Base-by-base conservation (phyloP, 2,113 vertebrate species). In the Tapirus terrestris region DNA sequence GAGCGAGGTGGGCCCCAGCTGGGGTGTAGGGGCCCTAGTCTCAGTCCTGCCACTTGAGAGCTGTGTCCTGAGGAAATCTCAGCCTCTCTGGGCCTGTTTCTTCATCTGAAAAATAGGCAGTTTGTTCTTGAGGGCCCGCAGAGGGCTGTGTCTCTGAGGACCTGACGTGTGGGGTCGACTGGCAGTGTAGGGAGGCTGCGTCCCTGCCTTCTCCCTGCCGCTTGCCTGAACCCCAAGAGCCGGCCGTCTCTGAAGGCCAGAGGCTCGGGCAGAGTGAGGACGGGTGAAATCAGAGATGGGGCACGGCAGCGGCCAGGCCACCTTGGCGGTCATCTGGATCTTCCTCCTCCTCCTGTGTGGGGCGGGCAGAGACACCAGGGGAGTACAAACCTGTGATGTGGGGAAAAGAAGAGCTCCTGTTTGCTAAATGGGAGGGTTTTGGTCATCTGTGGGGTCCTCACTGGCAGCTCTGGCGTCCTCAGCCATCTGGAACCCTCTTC, bases 161-260 rank as follows among this genome's bases (percentile, higher is more conserved):
- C 33, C 56, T 12, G 2, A 8, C 2, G 11, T 43, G 79, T 27
- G n/a, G 18, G 2, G 3, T 18, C 21, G 10, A 29, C 61, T 14
- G 27, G 36, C 16, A 5, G 33, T 25, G 45, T 33, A 61, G 58
- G 27, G 51, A 43, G 25, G 18, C 51, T 16, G 6, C 86, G 43
- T 4, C 33, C 27, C 45, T n/a, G 5, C 68, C n/a, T 33, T 29
- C 20, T 39, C 12, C 36, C 27, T 0, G 0, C 9, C 61, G 16
- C 11, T 65, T 11, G 3, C 56, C 6, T 2, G 23, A 58, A 27
- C 31, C 4, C 23, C 21, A 18, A 56, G 53, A 79, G 33, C 82
- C 2, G 65, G 29, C 27, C 27, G 53, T 87, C n/a, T 61, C 68
- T 13, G 70, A 39, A 76, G 48, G 56, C 90, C 83, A 33, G 48